Percentiles rank a stretch among this genome's conserved stretches.
Conservation (phyloP, 1,140 invertebrate genomes). For the Sitophilus oryzae region DNA sequence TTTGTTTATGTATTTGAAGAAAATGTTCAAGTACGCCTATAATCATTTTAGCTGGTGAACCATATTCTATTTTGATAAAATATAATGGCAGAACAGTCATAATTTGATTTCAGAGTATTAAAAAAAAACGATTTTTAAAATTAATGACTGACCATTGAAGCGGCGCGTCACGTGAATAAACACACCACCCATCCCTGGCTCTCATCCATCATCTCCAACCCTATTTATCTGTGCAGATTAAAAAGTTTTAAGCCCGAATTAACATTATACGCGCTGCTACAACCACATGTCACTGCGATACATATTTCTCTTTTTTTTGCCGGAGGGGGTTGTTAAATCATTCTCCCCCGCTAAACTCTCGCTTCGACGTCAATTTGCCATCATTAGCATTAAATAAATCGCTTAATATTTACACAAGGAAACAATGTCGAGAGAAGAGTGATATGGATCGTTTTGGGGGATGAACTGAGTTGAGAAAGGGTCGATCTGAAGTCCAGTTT, state of each 20-base stretch:
- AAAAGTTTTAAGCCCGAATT: conserved; percentile 5
- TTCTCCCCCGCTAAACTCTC: conserved; percentile 13
- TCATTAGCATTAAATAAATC: conserved; percentile 33
- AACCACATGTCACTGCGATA: neutral
- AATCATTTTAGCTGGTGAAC: too few species aligned
- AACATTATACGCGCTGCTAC: neutral
- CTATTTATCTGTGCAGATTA: neutral
- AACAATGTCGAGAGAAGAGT: conserved; percentile 23
- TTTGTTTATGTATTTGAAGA: too few species aligned
- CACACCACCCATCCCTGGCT: neutral
- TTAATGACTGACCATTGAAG: too few species aligned
- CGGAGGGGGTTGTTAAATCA: conserved; percentile 15
- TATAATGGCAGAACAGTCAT: too few species aligned
- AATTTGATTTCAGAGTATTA: too few species aligned
- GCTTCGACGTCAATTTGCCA: conserved; percentile 21
- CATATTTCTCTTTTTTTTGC: conserved; percentile 10
- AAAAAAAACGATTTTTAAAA: too few species aligned
- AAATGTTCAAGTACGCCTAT: too few species aligned
- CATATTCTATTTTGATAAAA: too few species aligned
- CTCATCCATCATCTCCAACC: neutral
- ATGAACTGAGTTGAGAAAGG: conserved; percentile 29
- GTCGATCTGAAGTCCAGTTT: conserved; percentile 16
- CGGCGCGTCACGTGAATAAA: too few species aligned
- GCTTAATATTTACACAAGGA: conserved; percentile 28
- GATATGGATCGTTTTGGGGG: conserved; percentile 22